phyloP scores from a whole-genome alignment of 1,140 invertebrate genomes.

The Euwallacea fornicatus region DNA sequence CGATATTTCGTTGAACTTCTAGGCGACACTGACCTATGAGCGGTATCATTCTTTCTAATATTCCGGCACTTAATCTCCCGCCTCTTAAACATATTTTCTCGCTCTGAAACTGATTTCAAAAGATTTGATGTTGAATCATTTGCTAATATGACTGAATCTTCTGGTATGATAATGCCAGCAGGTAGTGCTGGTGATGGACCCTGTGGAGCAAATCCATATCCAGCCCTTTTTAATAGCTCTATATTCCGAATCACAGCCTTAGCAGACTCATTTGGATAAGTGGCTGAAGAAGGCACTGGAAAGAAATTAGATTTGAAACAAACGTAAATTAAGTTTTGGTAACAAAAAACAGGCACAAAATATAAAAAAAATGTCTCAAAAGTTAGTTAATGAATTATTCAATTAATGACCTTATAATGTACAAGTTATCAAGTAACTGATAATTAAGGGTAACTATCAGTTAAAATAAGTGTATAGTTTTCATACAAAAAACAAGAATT shows the following conservation, averaged over 20 bases:
- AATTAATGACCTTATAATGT: too few species aligned
- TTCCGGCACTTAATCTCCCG: conserved; percentile 43
- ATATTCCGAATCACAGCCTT: conserved; percentile 48
- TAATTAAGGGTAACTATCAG: too few species aligned
- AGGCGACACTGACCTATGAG: conserved; percentile 17
- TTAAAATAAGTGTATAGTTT: too few species aligned
- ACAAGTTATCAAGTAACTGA: too few species aligned
- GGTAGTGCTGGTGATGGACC: background rate
- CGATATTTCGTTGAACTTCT: conserved; percentile 24
- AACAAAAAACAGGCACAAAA: too few species aligned
- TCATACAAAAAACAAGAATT: too few species aligned
- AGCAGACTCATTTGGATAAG: conserved; percentile 43
- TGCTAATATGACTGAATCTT: background rate
- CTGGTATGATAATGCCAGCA: conserved; percentile 18
- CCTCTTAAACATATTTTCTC: conserved; percentile 37
- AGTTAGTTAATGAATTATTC: too few species aligned
- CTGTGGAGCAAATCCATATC: conserved; percentile 14
- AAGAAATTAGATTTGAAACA: too few species aligned
- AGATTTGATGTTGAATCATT: background rate
- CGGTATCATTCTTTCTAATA: conserved; percentile 37
- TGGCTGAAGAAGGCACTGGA: too few species aligned
- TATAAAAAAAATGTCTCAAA: too few species aligned
- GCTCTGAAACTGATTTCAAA: conserved; percentile 12
- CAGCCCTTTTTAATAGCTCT: conserved; percentile 47
- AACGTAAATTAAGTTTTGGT: too few species aligned